Percentiles rank a stretch among this genome's conserved stretches.
Conservation (phyloP, 2,113 vertebrate genomes). For the Anarhynchus alexandrinus region DNA sequence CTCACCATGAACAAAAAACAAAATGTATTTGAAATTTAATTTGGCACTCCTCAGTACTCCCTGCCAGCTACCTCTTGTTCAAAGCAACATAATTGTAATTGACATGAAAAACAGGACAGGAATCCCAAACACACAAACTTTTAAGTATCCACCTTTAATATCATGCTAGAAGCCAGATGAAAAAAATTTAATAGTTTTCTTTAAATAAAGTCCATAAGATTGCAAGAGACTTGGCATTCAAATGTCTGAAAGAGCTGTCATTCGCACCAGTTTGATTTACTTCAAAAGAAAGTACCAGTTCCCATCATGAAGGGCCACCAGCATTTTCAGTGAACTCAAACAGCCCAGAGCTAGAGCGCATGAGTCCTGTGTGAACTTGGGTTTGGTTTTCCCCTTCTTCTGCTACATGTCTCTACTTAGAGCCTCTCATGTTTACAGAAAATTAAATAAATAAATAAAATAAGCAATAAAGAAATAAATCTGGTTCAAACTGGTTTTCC, state of each 20-base stretch:
- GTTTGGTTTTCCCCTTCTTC: neutral
- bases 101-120: neutral
- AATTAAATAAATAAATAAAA: neutral
- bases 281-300: neutral
- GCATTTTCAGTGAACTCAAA: neutral
- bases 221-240: neutral
- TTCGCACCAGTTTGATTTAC: neutral
- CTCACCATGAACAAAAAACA: neutral
- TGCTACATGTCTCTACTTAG: neutral
- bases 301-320: neutral
- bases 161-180: neutral
- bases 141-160: neutral
- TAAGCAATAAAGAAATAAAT: neutral
- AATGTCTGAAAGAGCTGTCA: neutral
- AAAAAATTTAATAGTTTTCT: neutral
- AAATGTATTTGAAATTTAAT: constrained; percentile 54
- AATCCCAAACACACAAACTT: neutral
- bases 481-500: neutral
- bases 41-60: constrained; percentile 16
- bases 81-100: constrained; percentile 26
- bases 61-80: neutral
- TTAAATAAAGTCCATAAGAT: neutral
- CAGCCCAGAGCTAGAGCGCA: neutral
- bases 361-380: rapidly evolving
- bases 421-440: neutral